These are phyloP conservation scores for Epizoanthus fatuus DNA, from an alignment of 92 coral and sea anemone species.

Conservation along the genomic window DNA sequence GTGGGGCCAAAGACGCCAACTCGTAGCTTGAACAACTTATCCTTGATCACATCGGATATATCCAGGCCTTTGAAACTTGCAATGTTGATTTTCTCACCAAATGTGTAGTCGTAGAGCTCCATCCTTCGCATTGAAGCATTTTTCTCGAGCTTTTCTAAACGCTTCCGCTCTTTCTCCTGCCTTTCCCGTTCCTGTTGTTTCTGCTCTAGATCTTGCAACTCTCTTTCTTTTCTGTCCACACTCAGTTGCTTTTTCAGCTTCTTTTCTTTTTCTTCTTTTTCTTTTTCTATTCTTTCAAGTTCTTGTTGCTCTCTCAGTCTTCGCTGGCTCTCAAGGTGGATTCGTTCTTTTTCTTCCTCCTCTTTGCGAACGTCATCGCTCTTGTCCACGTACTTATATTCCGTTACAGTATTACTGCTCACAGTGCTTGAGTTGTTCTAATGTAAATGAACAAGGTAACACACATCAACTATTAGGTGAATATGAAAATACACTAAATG, in stretches of 20 bases:
- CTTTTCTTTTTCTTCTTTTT: neutral
- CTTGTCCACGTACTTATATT: neutral
- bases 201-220: conserved; percentile 26
- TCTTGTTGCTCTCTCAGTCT: conserved; percentile 38
- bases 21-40: conserved; percentile 43
- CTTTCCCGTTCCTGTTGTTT: conserved; percentile 56
- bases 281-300: neutral
- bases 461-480: neutral
- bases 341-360: conserved; percentile 36
- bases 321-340: conserved; percentile 63
- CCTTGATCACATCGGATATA: conserved; percentile 53
- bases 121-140: neutral
- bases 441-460: neutral
- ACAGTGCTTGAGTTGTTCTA: neutral
- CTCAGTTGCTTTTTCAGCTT: neutral
- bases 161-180: conserved; percentile 4
- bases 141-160: no score
- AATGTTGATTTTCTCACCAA: conserved; percentile 62
- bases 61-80: conserved; percentile 59
- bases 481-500: no score
- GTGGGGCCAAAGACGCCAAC: conserved; percentile 64
- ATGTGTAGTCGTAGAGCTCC: conserved; percentile 54
- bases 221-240: conserved; percentile 2
- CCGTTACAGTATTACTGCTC: neutral
- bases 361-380: conserved; percentile 4